Base-by-base conservation (phyloP, 1,140 invertebrate species). In the Eriocheir sinensis region DNA sequence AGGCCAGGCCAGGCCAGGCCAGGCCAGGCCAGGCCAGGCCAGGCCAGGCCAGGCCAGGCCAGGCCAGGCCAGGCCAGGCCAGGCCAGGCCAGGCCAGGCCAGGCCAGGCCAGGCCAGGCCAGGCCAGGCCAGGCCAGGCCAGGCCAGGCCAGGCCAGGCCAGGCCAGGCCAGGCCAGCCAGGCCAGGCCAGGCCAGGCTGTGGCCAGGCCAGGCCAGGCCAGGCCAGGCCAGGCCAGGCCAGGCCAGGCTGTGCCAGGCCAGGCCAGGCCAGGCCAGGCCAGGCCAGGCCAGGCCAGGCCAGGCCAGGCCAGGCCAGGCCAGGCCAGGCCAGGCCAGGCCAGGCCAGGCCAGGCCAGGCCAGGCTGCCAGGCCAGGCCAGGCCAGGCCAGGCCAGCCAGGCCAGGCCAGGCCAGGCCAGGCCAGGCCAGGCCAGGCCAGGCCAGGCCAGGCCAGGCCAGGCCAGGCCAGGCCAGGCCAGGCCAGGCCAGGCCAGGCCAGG, bases 401-500 rank as follows among this genome's bases (percentile, higher is more conserved):
- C 94, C 94, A 95, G 91, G 91, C 91, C 48, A 92, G 91, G 91
- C 91, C 91, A 92, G 91, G 91, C 91, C 91, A 92, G 91, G 91
- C 91, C 48, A n/a, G 91, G 40, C 27, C 27, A 72, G 48, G 91
- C 91, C 91, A 17, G 32, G 32, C 44, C 94, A 91, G 88, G 38
- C 80, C 81, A 89, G 95, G 40, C 94, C 95, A 96, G 95, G 95
- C 95, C 95, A 96, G 94, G 44, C 91, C 83, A 91, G 95, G 94
- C 94, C 72, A 93, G 94, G 91, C 91, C 91, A 92, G 91, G 91
- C 91, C 60, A 79, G 41, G 60, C 91, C 41, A 79, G 79, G 44
- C 60, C 27, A 27, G 91, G 96, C 93, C 95, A 96, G 95, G 95
- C 91, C 93, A 96, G 91, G 96, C 93, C 95, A 96, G 95, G 96